Conservation (phyloP, 2,888 invertebrate genomes). For the Acanthosepion pharaonis region DNA sequence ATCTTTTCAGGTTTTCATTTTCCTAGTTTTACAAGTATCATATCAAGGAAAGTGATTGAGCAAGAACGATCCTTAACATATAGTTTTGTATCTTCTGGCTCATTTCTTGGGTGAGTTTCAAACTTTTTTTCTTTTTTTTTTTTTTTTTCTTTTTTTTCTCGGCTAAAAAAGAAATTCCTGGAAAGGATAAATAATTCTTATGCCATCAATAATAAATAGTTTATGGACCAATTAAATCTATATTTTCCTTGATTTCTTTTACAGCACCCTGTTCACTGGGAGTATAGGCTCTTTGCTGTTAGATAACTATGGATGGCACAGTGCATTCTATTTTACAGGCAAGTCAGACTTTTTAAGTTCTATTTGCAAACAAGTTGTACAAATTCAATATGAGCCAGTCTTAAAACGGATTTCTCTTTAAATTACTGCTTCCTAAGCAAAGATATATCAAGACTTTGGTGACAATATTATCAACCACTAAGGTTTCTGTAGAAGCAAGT, state of each 20-base stretch:
- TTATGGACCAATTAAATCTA: background rate
- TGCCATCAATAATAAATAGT: background rate
- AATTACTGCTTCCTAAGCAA: no score
- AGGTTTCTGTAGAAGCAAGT: no score
- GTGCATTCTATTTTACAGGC: slow-evolving; percentile 78
- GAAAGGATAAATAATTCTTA: background rate
- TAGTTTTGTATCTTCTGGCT: slow-evolving; percentile 80
- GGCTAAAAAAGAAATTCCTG: no score
- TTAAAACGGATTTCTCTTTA: no score
- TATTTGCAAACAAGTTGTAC: no score
- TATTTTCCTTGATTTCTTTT: slow-evolving; percentile 50
- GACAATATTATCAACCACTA: no score
- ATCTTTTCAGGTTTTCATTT: slow-evolving; percentile 79
- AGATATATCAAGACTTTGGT: no score
- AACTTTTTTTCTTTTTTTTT: no score
- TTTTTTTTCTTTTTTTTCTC: background rate
- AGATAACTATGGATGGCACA: slow-evolving; percentile 81
- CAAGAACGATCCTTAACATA: slow-evolving; percentile 82
- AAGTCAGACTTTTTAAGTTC: slow-evolving; percentile 49
- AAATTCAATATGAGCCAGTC: no score
- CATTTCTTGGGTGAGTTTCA: slow-evolving; percentile 74
- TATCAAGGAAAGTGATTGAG: slow-evolving; percentile 80
- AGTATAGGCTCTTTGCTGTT: slow-evolving; percentile 81
- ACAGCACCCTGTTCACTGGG: slow-evolving; percentile 81
- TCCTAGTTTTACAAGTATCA: slow-evolving; percentile 82